Evolutionary conservation across 2,113 vertebrate species (phyloP).

Genomic region (Recurvirostra avosetta): DNA sequence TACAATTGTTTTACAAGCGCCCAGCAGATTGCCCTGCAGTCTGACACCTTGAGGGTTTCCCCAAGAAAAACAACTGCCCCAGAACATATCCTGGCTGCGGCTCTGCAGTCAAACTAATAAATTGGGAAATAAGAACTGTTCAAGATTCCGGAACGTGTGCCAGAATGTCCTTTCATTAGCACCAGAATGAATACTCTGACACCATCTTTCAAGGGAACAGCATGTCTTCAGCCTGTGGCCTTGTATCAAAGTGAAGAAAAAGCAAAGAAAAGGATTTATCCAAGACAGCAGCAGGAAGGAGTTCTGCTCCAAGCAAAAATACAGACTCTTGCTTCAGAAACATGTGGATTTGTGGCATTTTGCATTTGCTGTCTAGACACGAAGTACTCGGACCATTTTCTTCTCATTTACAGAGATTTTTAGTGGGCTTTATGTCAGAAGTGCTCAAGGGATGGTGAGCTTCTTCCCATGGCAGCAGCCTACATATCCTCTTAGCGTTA

Average conservation of each 20-base stretch:
- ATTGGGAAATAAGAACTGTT: not conserved
- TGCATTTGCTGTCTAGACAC: not conserved
- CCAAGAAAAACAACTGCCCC: not conserved
- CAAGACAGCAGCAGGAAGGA: not conserved
- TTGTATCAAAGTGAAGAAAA: not conserved
- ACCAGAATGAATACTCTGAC: not conserved
- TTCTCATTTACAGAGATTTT: constrained; percentile 21
- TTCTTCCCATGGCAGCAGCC: constrained; percentile 38
- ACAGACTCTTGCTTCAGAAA: not conserved
- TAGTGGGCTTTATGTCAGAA: constrained; percentile 30
- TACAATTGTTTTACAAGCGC: not conserved
- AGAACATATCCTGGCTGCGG: fast-evolving
- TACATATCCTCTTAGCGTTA: constrained; percentile 34
- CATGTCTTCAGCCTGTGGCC: not conserved
- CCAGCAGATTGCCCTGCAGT: not conserved
- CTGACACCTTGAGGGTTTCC: not conserved
- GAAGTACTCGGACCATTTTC: not conserved
- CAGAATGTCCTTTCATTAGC: not conserved
- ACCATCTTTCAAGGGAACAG: not conserved
- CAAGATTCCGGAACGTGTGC: not conserved
- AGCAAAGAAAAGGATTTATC: not conserved
- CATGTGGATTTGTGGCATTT: not conserved
- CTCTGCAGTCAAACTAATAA: not conserved
- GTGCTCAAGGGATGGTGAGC: constrained; percentile 19
- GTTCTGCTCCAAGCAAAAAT: not conserved